phyloP scores from a whole-genome alignment of 2,888 invertebrate species.

The Elegia similella region DNA sequence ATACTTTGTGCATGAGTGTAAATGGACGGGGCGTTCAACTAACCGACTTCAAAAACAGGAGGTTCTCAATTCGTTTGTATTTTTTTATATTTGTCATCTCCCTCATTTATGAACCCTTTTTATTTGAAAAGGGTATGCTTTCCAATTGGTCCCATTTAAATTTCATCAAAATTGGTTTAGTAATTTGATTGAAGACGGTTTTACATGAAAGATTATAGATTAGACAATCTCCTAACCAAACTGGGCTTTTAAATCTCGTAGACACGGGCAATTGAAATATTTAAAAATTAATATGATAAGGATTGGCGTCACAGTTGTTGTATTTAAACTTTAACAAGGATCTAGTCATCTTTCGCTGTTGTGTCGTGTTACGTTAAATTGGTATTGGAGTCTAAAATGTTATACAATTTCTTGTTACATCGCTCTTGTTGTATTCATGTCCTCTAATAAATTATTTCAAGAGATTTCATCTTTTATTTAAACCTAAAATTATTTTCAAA shows the following conservation, averaged over 20 bases:
- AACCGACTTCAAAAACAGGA: too few species aligned
- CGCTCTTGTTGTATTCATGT: constrained; percentile 70
- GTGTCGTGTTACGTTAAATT: constrained; percentile 60
- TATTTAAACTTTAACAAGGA: constrained; percentile 28
- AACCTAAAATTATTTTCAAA: not conserved
- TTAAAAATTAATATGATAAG: not conserved
- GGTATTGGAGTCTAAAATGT: constrained; percentile 62
- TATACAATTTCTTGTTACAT: constrained; percentile 66
- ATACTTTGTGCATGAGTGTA: too few species aligned
- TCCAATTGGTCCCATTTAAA: too few species aligned
- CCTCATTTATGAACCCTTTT: too few species aligned
- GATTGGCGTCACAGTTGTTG: constrained; percentile 28
- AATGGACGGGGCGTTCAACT: too few species aligned
- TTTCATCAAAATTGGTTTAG: too few species aligned
- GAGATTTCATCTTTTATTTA: constrained; percentile 22
- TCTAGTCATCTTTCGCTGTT: constrained; percentile 64
- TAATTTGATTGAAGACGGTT: too few species aligned
- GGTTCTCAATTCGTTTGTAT: too few species aligned
- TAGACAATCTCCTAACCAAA: too few species aligned
- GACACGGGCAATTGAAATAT: not conserved
- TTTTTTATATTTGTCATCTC: too few species aligned
- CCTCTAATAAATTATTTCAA: constrained; percentile 69
- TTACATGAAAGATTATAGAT: too few species aligned
- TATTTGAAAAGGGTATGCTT: too few species aligned
- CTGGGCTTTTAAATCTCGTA: not conserved